Base-by-base conservation (phyloP, 2,113 vertebrate species). In the Phalacrocorax carbo region DNA sequence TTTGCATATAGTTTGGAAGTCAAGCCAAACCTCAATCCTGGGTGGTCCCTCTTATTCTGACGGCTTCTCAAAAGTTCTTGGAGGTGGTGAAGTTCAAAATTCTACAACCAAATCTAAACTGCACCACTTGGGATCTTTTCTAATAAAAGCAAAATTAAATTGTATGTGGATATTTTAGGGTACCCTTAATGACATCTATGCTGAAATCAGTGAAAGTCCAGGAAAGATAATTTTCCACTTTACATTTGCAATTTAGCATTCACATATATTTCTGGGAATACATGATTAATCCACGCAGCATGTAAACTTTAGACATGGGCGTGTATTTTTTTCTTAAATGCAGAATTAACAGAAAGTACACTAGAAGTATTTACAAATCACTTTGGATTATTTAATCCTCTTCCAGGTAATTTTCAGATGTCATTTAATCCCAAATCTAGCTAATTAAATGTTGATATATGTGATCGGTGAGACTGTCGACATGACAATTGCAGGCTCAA, bases 111-210 rank as follows among this genome's bases (percentile, higher is more conserved):
- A 81, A 73, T 62, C 30, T 65, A 38, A 86, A 42, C 8, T 62
- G 6, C 2, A 70, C 1, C 26, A 2, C 9, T 57, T 70, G 11
- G 0, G 1, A 51, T 83, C 1, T n/a, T 66, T 79, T 51, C 17
- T 54, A 70, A 20, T 6, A 70, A 46, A 1, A 34, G 3, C 2
- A 90, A 80, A 83, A 77, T 49, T 22, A 82, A 88, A 62, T n/a
- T 0, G 32, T 72, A 65, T 5, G 3, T n/a, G 22, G 15, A 42
- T 0, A 27, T 58, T 90, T 86, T 57, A 22, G 32, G 60, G 11
- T 14, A 57, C 5, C 3, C 10, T 72, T 6, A 36, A 38, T 34
- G 57, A 23, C 42, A 54, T n/a, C 13, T 61, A 5, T 36, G 7
- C 7, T 61, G 13, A 55, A 82, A 76, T 25, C 5, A 68, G 8